Evolutionary conservation across 2,888 invertebrate genomes (phyloP), one percentile per base, ranked within the genome.

Genomic region (Teinopalpus imperialis): DNA sequence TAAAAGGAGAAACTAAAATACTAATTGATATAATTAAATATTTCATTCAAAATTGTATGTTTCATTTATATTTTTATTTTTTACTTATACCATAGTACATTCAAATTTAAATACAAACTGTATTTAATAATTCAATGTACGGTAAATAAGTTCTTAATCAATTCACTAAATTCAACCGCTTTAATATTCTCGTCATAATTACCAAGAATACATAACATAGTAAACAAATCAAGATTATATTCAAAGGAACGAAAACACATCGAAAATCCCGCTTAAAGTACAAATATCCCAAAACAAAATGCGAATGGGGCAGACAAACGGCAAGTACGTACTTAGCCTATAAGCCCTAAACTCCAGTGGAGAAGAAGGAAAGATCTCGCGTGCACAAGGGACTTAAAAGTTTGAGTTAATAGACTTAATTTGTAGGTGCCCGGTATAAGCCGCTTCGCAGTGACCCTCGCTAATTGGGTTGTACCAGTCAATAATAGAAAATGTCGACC

Each of bases 351-450:
- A 86, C 77, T 83, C 78, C 42, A 64, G 60, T 59, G 71, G 69
- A 75, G 82, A 87, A 88, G 87, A 85, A 85, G 77, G 81, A 81
- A 80, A 81, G 76, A 82, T 85, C 74, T 75, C 80, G 79, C 74
- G 78, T 75, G 78, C 73, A 70, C 64, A 72, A 70, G 66, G 82
- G 88, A 85, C 87, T 86, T 86, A 86, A 87, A 88, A 86, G 81
- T 88, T 86, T 74, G 74, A 79, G 67, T 82, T 81, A 85, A 86
- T 87, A 81, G 86, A 83, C 86, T 88, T 88, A 87, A 87, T 86
- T 85, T 87, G 85, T 79, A 83, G 82, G 76, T 77, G 71, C 69
- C 65, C 66, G 58, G 54, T 63, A 63, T 85, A 82, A 85, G 83
- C 83, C 74, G 81, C 79, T 86, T 76, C 75, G 61, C 67, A 69